Evolutionary conservation across 2,797 vertebrate genomes (phyloP).

Genomic region (Anguilla pacifica): DNA sequence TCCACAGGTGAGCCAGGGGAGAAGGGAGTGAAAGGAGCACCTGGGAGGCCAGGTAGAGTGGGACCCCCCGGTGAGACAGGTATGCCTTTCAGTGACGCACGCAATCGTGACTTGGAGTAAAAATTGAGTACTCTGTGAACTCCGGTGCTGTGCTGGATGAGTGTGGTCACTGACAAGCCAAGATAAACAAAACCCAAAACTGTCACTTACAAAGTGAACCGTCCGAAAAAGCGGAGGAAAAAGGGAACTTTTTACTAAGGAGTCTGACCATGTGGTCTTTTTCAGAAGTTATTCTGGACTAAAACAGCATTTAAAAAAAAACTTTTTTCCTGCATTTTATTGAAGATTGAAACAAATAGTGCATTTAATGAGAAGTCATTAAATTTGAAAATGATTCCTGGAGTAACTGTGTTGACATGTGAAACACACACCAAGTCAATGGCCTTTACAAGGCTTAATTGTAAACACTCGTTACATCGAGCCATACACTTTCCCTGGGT

Average conservation of each 20-base stretch:
- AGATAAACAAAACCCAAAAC: not conserved
- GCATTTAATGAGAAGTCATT: not conserved
- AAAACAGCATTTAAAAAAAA: no score
- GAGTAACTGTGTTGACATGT: not conserved
- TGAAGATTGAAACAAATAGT: not conserved
- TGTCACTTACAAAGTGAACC: not conserved
- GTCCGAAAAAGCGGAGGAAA: not conserved
- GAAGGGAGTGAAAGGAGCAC: conserved; percentile 90
- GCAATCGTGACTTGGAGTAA: not conserved
- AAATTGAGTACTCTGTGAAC: not conserved
- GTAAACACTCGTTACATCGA: not conserved
- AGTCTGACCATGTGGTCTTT: no score
- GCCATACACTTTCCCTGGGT: not conserved
- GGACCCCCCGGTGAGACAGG: conserved; percentile 90
- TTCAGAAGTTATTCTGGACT: not conserved
- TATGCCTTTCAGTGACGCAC: conserved; percentile 51
- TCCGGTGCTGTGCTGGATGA: not conserved
- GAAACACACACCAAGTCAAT: not conserved
- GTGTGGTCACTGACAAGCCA: not conserved
- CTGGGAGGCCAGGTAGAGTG: conserved; percentile 90
- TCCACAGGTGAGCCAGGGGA: conserved; percentile 86
- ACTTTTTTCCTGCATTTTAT: not conserved
- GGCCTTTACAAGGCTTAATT: not conserved
- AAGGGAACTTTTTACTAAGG: not conserved
- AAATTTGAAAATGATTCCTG: not conserved